A percentile compares a stretch with the other conserved stretches of the same genome.
phyloP scores from a whole-genome alignment of 2,888 invertebrate species.

The Torymus auratus region DNA sequence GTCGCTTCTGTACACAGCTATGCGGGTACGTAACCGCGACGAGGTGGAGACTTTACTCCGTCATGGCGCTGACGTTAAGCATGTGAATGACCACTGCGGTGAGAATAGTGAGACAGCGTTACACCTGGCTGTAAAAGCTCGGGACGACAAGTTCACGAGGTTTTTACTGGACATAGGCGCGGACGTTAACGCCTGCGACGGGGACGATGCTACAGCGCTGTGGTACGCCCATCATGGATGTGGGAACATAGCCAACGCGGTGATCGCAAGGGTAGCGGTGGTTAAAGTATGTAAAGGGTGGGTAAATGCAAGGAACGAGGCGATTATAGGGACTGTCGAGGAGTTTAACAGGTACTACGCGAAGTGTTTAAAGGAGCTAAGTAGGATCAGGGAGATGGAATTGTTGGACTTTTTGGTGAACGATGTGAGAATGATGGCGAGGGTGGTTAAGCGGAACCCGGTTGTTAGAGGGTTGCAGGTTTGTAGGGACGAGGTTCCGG shows the following conservation, averaged over 20 bases:
- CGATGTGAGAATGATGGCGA: not conserved
- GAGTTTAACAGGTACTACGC: constrained; percentile 11
- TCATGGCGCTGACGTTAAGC: constrained; percentile 11
- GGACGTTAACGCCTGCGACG: constrained; percentile 28
- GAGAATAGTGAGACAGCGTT: constrained; percentile 16
- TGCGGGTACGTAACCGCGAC: constrained; percentile 1
- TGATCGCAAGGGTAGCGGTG: constrained; percentile 29
- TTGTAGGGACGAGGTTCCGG: constrained; percentile 16
- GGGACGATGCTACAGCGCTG: constrained; percentile 18
- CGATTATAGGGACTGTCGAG: not conserved
- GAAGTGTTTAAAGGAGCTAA: constrained; percentile 11
- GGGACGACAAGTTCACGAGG: constrained; percentile 23
- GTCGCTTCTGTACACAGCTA: constrained; percentile 35
- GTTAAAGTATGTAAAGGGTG: not conserved
- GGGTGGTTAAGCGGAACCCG: constrained; percentile 1
- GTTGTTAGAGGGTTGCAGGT: not conserved
- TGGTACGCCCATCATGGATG: not conserved
- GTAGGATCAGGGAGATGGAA: not conserved
- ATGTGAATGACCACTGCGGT: constrained; percentile 2
- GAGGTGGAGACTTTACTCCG: constrained; percentile 24
- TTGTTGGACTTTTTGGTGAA: constrained; percentile 31
- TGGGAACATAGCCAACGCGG: not conserved
- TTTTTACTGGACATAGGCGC: constrained; percentile 34
- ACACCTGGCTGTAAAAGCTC: constrained; percentile 35
- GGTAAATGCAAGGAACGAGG: constrained; percentile 14